These are phyloP conservation scores for Polydrusus pterygomalis DNA, from an alignment of 2,888 invertebrate species.

Conservation along the genomic window DNA sequence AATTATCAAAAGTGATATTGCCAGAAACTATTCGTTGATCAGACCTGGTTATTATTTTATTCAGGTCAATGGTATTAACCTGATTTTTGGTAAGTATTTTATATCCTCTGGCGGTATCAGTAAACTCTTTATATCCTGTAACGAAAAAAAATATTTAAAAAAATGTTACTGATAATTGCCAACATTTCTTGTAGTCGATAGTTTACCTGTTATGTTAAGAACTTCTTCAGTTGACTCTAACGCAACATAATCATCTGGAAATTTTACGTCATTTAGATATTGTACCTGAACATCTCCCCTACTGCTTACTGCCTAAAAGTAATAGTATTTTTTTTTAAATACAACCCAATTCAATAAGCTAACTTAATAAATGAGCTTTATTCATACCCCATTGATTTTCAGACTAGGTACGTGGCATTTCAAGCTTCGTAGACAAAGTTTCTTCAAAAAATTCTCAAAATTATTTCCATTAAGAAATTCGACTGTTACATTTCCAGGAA, in stretches of 20 bases:
- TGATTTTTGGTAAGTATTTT: constrained; percentile 68
- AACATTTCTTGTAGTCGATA: no score
- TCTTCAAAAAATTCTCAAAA: constrained; percentile 71
- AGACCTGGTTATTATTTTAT: constrained; percentile 72
- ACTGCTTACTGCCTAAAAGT: constrained; percentile 70
- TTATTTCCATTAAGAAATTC: constrained; percentile 72
- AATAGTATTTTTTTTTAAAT: constrained; percentile 9
- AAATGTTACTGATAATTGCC: neutral
- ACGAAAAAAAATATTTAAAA: constrained; percentile 58
- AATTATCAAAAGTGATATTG: constrained; percentile 73
- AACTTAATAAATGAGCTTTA: neutral
- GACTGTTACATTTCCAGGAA: constrained; percentile 67
- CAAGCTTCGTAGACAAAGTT: constrained; percentile 72
- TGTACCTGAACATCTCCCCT: constrained; percentile 66
- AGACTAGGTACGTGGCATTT: constrained; percentile 69
- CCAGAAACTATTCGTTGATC: constrained; percentile 71
- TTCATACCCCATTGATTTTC: constrained; percentile 73
- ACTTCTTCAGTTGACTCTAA: constrained; percentile 65
- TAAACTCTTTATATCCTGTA: constrained; percentile 72
- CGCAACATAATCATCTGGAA: constrained; percentile 74
- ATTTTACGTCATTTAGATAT: constrained; percentile 73
- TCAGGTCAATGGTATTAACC: constrained; percentile 72
- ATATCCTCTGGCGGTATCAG: constrained; percentile 66
- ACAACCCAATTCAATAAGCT: neutral
- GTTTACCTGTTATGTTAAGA: constrained; percentile 68